Evolutionary conservation across 2,888 invertebrate species (phyloP).

Genomic region (Folsomia manolachei): DNA sequence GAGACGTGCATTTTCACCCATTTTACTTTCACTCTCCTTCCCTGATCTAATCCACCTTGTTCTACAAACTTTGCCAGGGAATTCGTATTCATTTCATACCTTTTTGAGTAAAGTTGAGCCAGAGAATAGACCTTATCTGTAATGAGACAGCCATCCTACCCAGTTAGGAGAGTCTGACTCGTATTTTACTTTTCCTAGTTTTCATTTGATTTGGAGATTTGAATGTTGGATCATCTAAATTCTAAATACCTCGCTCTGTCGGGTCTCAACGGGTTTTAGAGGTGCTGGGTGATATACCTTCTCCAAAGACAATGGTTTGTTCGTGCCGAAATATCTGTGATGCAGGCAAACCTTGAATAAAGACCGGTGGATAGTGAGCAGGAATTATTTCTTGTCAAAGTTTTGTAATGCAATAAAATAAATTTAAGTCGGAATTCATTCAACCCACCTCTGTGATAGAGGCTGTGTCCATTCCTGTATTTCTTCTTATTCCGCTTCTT

Average conservation of each 20-base stretch:
- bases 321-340: not conserved
- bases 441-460: not conserved
- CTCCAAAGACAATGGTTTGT: not conserved
- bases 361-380: not conserved
- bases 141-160: not conserved
- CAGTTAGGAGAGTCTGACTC: not conserved
- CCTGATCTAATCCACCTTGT: not conserved
- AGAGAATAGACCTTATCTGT: slow-evolving; percentile 4
- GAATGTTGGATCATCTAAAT: slow-evolving; percentile 8
- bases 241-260: not conserved
- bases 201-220: slow-evolving; percentile 9
- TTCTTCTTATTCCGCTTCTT: slow-evolving; percentile 3
- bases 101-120: not conserved
- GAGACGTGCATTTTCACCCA: not conserved
- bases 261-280: no score
- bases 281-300: not conserved
- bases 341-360: not conserved
- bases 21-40: not conserved
- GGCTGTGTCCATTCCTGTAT: slow-evolving; percentile 19
- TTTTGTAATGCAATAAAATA: not conserved
- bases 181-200: not conserved
- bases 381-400: not conserved
- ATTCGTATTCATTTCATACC: not conserved
- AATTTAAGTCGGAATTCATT: not conserved
- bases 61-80: not conserved